Evolutionary conservation across 2,797 vertebrate genomes (phyloP).

Genomic region (Ambastaia sidthimunki): DNA sequence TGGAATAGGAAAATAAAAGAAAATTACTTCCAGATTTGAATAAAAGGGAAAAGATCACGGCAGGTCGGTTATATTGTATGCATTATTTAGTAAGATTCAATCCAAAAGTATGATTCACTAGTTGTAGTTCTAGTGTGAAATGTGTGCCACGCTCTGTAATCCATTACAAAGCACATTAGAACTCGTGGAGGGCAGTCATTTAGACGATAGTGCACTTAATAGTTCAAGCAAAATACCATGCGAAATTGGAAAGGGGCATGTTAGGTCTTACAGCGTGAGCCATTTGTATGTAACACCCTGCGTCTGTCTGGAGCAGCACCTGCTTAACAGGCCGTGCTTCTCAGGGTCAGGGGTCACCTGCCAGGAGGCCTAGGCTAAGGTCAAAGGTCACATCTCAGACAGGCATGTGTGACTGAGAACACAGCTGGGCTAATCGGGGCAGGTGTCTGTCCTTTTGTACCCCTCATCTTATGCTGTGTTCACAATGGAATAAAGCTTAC

Average conservation of each 20-base stretch:
- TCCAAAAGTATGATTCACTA: constrained; percentile 18
- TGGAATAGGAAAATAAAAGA: background rate
- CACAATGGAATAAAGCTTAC: background rate
- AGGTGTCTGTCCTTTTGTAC: constrained; percentile 50
- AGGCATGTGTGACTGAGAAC: constrained; percentile 71
- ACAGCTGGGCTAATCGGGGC: constrained; percentile 69
- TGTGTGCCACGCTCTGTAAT: constrained; percentile 67
- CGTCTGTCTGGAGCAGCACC: constrained; percentile 66
- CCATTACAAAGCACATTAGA: constrained; percentile 70
- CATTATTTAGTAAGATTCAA: constrained; percentile 3
- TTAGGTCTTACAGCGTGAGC: constrained; percentile 47
- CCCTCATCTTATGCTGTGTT: background rate
- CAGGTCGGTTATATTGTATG: background rate
- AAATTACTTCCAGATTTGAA: background rate
- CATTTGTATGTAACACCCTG: constrained; percentile 68
- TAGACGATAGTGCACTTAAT: constrained; percentile 63
- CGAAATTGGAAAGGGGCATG: constrained; percentile 29
- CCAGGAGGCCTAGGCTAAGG: constrained; percentile 65
- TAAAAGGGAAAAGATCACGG: background rate
- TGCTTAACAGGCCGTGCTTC: constrained; percentile 61
- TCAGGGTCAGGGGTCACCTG: constrained; percentile 67
- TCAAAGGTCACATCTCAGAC: constrained; percentile 72
- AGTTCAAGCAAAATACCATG: constrained; percentile 60
- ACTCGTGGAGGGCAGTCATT: constrained; percentile 71
- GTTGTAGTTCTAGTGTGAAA: constrained; percentile 9